Base-by-base conservation (phyloP, 2,888 invertebrate genomes). In the Hoplodrina blanda region DNA sequence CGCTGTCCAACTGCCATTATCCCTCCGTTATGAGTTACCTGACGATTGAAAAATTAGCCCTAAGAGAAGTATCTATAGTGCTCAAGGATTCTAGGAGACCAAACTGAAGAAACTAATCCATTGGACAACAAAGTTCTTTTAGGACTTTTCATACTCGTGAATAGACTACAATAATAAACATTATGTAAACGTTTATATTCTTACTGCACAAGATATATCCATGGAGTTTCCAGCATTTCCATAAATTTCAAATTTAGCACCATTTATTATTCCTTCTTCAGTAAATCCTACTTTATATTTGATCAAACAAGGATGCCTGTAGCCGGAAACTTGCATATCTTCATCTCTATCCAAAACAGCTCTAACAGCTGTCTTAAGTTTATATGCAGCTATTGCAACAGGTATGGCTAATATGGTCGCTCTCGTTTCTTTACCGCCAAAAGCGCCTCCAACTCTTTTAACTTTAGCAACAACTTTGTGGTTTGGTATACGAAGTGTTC, bases 401-500 rank as follows among this genome's bases (percentile, higher is more conserved):
- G 98, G 97, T 19, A 98, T 85, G 2, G 97, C 97, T 30, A 98
- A 87, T 11, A 97, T 81, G 5, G 93, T 85, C 5, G 96, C 92
- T 81, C 97, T 96, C 0, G 97, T 97, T 93, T 98, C 98, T 92
- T 99, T 99, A 0, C 98, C 99, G 17, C 99, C 99, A 90, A 99
- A 99, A 57, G 98, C 98, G 46, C 99, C 99, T 1, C 98, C 98
- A 69, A 98, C 92, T 84, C 99, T 96, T 91, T 98, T 98, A 0
- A 97, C 97, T 91, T 97, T 97, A 44, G 97, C 96, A 2, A 97
- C 95, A 11, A 98, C 95, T 93, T 97, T 97, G 88, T 97, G 97
- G 73, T 96, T 96, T 0, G 97, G 97, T 70, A 98, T 95, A 52
- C 96, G 96, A 50, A 98, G 94, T 20, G 97, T 95, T 80, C 96